These are phyloP conservation scores for Melinaea marsaeus DNA, from an alignment of 2,888 invertebrate genomes.

Conservation along the genomic window DNA sequence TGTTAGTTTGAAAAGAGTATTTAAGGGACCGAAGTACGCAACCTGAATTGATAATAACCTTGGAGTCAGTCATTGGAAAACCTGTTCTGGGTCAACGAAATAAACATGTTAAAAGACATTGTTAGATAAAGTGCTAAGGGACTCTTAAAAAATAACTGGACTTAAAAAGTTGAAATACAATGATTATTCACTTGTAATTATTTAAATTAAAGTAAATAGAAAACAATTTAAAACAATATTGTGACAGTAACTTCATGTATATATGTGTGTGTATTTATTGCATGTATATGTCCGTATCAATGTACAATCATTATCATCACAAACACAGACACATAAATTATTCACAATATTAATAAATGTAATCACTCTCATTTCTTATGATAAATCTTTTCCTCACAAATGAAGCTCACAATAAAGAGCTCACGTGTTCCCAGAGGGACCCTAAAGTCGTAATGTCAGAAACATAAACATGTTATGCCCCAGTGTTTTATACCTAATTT, in stretches of 20 bases:
- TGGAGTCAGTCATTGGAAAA: slow-evolving; percentile 3
- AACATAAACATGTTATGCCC: slow-evolving; percentile 16
- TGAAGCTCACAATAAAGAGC: slow-evolving; percentile 6
- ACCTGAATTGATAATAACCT: slow-evolving; percentile 22
- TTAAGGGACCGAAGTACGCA: slow-evolving; percentile 28
- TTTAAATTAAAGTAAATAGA: too few species aligned
- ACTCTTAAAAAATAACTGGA: too few species aligned
- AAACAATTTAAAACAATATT: too few species aligned
- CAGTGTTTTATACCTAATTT: slow-evolving; percentile 17
- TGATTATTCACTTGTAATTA: too few species aligned
- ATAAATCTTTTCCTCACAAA: slow-evolving; percentile 2
- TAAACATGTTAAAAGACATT: slow-evolving; percentile 20
- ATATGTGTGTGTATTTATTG: too few species aligned
- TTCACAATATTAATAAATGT: not conserved
- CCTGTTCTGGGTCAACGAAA: slow-evolving; percentile 17
- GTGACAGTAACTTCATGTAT: too few species aligned
- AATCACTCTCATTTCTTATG: slow-evolving; percentile 1
- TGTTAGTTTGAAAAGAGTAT: slow-evolving; percentile 34
- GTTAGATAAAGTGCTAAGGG: not conserved
- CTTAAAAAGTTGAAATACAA: too few species aligned
- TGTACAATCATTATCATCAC: not conserved
- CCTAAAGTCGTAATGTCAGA: slow-evolving; percentile 13
- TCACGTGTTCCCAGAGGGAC: slow-evolving; percentile 8
- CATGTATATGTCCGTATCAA: not conserved
- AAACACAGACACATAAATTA: not conserved